Percentiles rank a stretch among this genome's conserved stretches.
phyloP scores from a whole-genome alignment of 92 coral and sea anemone genomes.

The Palythoa grandiflora region DNA sequence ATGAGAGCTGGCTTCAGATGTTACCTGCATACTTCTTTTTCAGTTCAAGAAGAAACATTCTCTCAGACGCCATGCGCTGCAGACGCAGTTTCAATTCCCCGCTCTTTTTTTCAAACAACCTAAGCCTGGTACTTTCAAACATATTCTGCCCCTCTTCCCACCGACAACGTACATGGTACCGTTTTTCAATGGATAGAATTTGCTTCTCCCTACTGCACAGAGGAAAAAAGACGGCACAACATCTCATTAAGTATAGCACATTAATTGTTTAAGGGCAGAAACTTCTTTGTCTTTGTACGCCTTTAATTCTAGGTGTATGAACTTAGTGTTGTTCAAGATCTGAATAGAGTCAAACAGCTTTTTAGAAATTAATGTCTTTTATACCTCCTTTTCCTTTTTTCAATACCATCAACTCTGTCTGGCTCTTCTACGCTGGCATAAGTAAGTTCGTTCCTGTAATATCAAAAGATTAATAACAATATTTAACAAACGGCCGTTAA shows the following conservation, averaged over 20 bases:
- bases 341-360: background rate
- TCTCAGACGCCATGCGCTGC: constrained; percentile 70
- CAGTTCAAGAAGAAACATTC: constrained; percentile 64
- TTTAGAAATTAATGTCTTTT: background rate
- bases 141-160: constrained; percentile 13
- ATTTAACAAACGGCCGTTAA: background rate
- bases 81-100: constrained; percentile 44
- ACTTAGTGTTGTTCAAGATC: background rate
- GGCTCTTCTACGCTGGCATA: background rate
- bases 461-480: background rate
- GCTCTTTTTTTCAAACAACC: constrained; percentile 49
- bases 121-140: constrained; percentile 27
- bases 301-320: background rate
- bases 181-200: background rate
- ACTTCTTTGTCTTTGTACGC: background rate
- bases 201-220: constrained; percentile 2
- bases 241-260: background rate
- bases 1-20: background rate
- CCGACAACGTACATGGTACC: background rate
- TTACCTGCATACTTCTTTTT: constrained; percentile 71
- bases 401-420: background rate
- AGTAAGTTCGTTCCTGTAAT: background rate
- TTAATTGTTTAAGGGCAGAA: background rate
- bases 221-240: constrained; percentile 1
- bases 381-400: background rate